phyloP scores from a whole-genome alignment of 1,140 invertebrate species.

The Orchesella cincta region DNA sequence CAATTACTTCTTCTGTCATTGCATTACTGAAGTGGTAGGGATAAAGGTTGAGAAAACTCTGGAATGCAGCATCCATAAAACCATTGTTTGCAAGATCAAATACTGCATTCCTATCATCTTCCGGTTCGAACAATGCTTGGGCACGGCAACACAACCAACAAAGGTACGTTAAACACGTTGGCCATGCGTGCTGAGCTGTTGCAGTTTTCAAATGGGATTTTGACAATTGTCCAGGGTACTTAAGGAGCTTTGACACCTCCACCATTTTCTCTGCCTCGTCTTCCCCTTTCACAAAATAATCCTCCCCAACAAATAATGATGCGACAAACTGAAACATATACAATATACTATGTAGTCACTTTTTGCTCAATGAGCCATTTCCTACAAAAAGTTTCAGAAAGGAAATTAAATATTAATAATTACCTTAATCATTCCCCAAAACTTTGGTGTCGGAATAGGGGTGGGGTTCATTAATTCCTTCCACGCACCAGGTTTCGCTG shows the following conservation, averaged over 20 bases:
- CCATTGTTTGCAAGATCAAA: background rate
- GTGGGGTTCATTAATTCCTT: background rate
- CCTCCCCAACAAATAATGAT: background rate
- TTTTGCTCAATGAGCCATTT: background rate
- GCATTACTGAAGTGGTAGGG: background rate
- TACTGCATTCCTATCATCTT: background rate
- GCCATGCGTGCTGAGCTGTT: conserved; percentile 23
- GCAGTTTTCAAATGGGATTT: conserved; percentile 18
- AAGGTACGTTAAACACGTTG: background rate
- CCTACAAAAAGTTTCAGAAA: background rate
- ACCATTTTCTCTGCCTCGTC: conserved; percentile 2
- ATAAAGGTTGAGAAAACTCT: background rate
- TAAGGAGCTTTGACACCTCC: background rate
- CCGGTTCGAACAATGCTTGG: background rate
- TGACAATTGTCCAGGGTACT: background rate
- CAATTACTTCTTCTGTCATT: background rate
- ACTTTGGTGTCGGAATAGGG: background rate
- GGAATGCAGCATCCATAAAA: background rate
- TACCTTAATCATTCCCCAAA: conserved; percentile 6
- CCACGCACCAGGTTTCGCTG: background rate
- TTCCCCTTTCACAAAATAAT: background rate
- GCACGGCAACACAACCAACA: conserved; percentile 7
- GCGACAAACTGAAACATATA: background rate
- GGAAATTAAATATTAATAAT: background rate
- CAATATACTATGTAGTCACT: background rate